Percentiles rank a stretch among this genome's conserved stretches.
Conservation (phyloP, 2,113 vertebrate genomes). For the Triplophysa dalaica region DNA sequence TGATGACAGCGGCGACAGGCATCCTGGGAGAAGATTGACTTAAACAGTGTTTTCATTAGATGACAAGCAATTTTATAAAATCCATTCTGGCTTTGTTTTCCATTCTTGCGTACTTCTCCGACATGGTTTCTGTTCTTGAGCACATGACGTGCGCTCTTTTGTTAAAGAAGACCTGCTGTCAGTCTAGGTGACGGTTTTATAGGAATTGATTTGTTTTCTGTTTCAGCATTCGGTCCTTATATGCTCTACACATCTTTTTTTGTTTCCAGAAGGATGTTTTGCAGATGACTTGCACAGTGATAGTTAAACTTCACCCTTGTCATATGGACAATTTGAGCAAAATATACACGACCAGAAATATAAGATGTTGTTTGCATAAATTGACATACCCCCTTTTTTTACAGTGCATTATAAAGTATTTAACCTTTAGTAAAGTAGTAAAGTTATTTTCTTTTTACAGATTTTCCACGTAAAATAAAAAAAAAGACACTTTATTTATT, state of each 20-base stretch:
- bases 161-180: slow-evolving; percentile 55
- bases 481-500: too few relatives aligned
- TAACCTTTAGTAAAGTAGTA: too few relatives aligned
- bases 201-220: slow-evolving; percentile 50
- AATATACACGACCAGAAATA: slow-evolving; percentile 50
- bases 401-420: too few relatives aligned
- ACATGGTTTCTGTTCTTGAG: slow-evolving; percentile 38
- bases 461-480: too few relatives aligned
- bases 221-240: slow-evolving; percentile 20
- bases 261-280: slow-evolving; percentile 36
- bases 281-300: slow-evolving; percentile 49
- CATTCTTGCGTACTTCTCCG: slow-evolving; percentile 14
- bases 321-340: slow-evolving; percentile 68
- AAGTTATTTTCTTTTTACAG: too few relatives aligned
- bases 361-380: too few relatives aligned
- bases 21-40: slow-evolving; percentile 42
- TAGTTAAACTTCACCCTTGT: slow-evolving; percentile 63
- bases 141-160: slow-evolving; percentile 34
- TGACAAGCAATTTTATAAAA: slow-evolving; percentile 56
- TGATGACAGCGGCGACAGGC: slow-evolving; percentile 20
- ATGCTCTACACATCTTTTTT: slow-evolving; percentile 34
- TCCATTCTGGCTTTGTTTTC: slow-evolving; percentile 52
- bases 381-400: too few relatives aligned
- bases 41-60: slow-evolving; percentile 57
- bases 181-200: slow-evolving; percentile 54